A percentile compares a stretch with the other conserved stretches of the same genome.
Evolutionary conservation across 2,797 vertebrate genomes (phyloP).

Genomic region (Acipenser transmontanus): DNA sequence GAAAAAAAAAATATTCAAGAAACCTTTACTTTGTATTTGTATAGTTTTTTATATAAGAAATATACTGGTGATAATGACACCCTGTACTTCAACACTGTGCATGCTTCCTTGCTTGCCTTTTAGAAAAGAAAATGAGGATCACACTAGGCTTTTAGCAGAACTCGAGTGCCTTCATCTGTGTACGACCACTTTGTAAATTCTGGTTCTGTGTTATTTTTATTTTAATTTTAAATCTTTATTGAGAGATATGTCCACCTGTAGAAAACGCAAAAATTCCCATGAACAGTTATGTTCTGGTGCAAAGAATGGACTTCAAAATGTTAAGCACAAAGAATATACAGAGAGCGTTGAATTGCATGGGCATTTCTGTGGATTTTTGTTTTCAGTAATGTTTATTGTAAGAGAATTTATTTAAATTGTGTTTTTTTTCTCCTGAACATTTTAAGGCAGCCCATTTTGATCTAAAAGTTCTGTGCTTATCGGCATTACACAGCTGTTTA

Average conservation of each 20-base stretch:
- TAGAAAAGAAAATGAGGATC: constrained; percentile 66
- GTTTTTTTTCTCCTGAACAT: constrained; percentile 15
- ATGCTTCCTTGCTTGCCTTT: constrained; percentile 90
- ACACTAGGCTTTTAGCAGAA: constrained; percentile 84
- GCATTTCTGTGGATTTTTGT: constrained; percentile 60
- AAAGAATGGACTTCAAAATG: constrained; percentile 44
- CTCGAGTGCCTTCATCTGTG: constrained; percentile 89
- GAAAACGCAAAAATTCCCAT: constrained; percentile 38
- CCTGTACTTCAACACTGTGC: constrained; percentile 83
- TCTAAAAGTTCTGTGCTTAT: constrained; percentile 10
- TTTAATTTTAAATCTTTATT: constrained; percentile 50
- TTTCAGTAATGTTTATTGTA: constrained; percentile 70
- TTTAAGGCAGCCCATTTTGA: constrained; percentile 21
- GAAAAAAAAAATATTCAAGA: constrained; percentile 19
- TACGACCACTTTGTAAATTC: constrained; percentile 80
- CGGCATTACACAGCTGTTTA: constrained; percentile 59
- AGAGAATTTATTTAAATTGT: constrained; percentile 42
- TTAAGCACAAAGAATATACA: constrained; percentile 77
- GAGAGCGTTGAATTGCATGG: constrained; percentile 70
- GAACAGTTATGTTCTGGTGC: constrained; percentile 43
- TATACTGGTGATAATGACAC: constrained; percentile 50
- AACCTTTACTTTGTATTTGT: constrained; percentile 29
- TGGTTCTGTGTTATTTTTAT: constrained; percentile 43
- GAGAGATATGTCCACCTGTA: constrained; percentile 46
- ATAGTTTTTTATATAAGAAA: constrained; percentile 33